phyloP scores from a whole-genome alignment of 1,140 invertebrate genomes.

The Drosophila rufa region DNA sequence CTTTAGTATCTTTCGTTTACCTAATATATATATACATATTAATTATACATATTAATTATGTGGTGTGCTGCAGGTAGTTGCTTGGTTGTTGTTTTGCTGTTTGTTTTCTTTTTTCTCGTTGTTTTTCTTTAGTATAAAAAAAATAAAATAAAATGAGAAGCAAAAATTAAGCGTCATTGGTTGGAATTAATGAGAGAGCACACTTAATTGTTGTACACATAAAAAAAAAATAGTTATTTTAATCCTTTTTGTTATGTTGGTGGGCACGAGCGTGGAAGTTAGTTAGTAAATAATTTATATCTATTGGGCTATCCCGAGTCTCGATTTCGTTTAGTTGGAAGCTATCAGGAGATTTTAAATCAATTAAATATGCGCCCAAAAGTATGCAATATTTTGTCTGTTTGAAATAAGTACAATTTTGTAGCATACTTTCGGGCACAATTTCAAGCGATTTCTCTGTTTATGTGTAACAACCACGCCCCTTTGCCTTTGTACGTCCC shows the following conservation, averaged over 20 bases:
- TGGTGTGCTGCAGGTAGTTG: slow-evolving; percentile 73
- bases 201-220: slow-evolving; percentile 31
- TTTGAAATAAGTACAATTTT: background rate
- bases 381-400: background rate
- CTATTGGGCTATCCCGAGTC: background rate
- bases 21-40: slow-evolving; percentile 55
- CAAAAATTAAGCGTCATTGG: slow-evolving; percentile 53
- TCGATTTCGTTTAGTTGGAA: background rate
- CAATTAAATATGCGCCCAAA: background rate
- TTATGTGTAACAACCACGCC: slow-evolving; percentile 17
- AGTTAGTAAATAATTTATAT: background rate
- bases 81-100: slow-evolving; percentile 64
- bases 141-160: slow-evolving; percentile 28
- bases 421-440: background rate
- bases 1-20: slow-evolving; percentile 54
- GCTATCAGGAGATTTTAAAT: background rate
- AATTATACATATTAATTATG: slow-evolving; percentile 47
- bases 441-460: background rate
- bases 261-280: slow-evolving; percentile 6
- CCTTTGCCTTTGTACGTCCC: slow-evolving; percentile 57
- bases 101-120: slow-evolving; percentile 15
- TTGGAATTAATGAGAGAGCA: slow-evolving; percentile 48
- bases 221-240: slow-evolving; percentile 32
- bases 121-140: slow-evolving; percentile 14
- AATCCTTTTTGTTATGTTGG: slow-evolving; percentile 20